Evolutionary conservation across 2,797 vertebrate species (phyloP).

Genomic region (Australoheros facetus): DNA sequence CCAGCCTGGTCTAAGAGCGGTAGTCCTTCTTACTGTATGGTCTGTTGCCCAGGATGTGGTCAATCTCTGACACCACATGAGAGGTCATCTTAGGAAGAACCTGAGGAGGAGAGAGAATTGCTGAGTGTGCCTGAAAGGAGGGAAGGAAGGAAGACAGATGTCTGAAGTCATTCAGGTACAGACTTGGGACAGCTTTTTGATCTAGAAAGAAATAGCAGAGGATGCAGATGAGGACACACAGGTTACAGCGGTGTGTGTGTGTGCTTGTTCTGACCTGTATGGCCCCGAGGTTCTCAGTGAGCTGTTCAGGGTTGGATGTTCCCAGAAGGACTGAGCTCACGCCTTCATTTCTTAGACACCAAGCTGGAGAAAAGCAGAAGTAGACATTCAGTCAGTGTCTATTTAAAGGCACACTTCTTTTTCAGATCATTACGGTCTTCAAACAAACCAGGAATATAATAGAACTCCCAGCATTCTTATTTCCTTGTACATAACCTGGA

Average conservation of each 20-base stretch:
- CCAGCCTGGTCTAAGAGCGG: slow-evolving; percentile 83
- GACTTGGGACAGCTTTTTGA: not conserved
- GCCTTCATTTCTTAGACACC: slow-evolving; percentile 97
- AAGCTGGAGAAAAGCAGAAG: slow-evolving; percentile 79
- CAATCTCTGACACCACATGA: slow-evolving; percentile 93
- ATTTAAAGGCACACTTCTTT: slow-evolving; percentile 30
- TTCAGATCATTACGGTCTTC: not conserved
- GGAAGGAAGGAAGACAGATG: not conserved
- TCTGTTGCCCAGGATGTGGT: slow-evolving; percentile 95
- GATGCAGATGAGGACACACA: not conserved
- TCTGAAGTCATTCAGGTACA: not conserved
- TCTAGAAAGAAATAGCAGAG: not conserved
- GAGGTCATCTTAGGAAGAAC: slow-evolving; percentile 99
- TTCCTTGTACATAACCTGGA: not conserved
- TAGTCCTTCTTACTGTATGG: slow-evolving; percentile 99
- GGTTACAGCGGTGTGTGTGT: not conserved
- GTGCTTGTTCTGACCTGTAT: slow-evolving; percentile 86
- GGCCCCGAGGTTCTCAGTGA: slow-evolving; percentile 97
- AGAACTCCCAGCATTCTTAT: not conserved
- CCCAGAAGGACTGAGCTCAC: slow-evolving; percentile 98
- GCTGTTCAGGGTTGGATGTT: slow-evolving; percentile 95
- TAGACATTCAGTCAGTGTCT: slow-evolving; percentile 16
- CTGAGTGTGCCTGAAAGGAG: not conserved
- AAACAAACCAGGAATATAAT: not conserved
- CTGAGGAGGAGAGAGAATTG: slow-evolving; percentile 67